phyloP scores from a whole-genome alignment of 2,113 vertebrate genomes.

The Gadus macrocephalus region DNA sequence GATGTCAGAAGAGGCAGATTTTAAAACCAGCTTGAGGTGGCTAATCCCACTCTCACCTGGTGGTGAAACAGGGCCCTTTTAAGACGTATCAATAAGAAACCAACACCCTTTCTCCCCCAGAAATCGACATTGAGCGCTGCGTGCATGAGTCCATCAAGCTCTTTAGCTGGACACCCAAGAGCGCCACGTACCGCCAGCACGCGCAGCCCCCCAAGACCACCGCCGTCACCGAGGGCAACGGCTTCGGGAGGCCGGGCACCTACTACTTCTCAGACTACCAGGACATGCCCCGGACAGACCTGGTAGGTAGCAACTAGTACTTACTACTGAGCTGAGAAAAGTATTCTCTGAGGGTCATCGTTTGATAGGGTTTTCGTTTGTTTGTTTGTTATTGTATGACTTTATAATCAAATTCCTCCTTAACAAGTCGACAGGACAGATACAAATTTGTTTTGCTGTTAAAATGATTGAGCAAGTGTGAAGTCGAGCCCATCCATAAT shows the following conservation, averaged over 20 bases:
- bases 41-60: no score
- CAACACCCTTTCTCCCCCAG: constrained; percentile 38
- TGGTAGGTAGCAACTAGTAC: constrained; percentile 71
- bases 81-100: no score
- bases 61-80: no score
- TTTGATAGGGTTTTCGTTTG: background rate
- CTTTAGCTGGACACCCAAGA: constrained; percentile 95
- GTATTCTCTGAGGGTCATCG: background rate
- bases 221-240: constrained; percentile 49
- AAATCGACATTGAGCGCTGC: constrained; percentile 96
- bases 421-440: no score
- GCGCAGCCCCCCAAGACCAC: constrained; percentile 78
- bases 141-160: constrained; percentile 95
- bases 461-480: no score
- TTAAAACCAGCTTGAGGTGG: no score
- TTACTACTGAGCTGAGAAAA: no score
- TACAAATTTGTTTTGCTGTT: no score
- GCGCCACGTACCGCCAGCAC: constrained; percentile 88
- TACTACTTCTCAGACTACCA: constrained; percentile 83
- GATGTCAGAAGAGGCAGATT: no score
- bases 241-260: constrained; percentile 60
- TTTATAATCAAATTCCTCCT: no score
- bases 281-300: constrained; percentile 81
- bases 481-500: no score
- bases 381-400: background rate